phyloP scores from a whole-genome alignment of 2,888 invertebrate species.

The Unio delphinus region DNA sequence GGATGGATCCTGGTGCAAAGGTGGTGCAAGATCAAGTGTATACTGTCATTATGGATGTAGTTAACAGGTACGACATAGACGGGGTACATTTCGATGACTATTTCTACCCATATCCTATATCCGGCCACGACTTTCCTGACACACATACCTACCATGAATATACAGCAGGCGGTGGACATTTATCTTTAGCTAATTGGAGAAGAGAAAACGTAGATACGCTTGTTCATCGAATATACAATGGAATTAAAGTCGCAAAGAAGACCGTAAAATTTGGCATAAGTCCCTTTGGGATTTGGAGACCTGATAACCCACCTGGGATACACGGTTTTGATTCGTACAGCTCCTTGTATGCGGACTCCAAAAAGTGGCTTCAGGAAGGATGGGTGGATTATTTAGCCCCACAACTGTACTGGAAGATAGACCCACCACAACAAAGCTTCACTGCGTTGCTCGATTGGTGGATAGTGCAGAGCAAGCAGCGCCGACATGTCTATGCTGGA shows the following conservation, averaged over 20 bases:
- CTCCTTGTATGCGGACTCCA: constrained; percentile 59
- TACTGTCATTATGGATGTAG: constrained; percentile 57
- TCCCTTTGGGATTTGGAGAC: constrained; percentile 67
- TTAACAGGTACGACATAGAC: constrained; percentile 61
- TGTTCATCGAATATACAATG: constrained; percentile 42
- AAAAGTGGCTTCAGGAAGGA: constrained; percentile 59
- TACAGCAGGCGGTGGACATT: constrained; percentile 45
- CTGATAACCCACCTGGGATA: constrained; percentile 56
- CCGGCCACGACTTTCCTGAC: constrained; percentile 58
- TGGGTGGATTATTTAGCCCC: constrained; percentile 66
- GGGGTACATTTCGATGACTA: constrained; percentile 68
- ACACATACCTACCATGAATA: constrained; percentile 54
- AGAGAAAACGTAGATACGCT: constrained; percentile 60
- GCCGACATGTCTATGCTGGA: constrained; percentile 57
- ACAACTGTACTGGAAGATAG: constrained; percentile 67
- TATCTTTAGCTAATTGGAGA: constrained; percentile 60
- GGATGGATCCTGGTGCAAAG: constrained; percentile 65
- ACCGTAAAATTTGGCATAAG: constrained; percentile 62
- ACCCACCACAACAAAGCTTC: constrained; percentile 63
- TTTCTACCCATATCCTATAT: constrained; percentile 67
- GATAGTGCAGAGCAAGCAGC: constrained; percentile 50
- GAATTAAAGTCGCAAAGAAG: constrained; percentile 43
- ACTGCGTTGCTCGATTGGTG: constrained; percentile 64
- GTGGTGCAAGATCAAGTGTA: constrained; percentile 51
- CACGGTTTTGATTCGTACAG: constrained; percentile 53